Conservation (phyloP, 2,888 invertebrate genomes). For the Trissolcus brochymenae region DNA sequence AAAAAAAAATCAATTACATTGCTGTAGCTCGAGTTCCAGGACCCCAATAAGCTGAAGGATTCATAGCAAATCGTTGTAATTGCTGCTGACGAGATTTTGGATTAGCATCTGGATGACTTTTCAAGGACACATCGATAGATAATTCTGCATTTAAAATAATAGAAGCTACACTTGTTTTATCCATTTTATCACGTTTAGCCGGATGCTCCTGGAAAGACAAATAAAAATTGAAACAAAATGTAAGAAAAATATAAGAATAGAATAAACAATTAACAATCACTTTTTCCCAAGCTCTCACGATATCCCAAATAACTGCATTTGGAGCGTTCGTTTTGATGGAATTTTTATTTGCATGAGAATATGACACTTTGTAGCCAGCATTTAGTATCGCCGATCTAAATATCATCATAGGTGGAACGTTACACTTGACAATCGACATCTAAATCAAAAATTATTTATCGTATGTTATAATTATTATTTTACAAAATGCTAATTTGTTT, state of each 20-base stretch:
- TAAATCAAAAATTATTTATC: constrained; percentile 26
- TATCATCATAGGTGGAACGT: constrained; percentile 69
- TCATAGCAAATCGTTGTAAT: constrained; percentile 88
- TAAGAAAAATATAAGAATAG: not conserved
- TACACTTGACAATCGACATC: constrained; percentile 70
- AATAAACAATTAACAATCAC: not conserved
- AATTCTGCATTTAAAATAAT: constrained; percentile 80
- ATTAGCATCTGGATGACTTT: constrained; percentile 84
- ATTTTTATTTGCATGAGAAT: constrained; percentile 91
- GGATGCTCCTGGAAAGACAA: constrained; percentile 78
- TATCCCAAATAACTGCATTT: constrained; percentile 90
- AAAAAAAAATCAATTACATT: constrained; percentile 78
- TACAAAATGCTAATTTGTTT: not conserved
- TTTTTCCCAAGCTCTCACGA: constrained; percentile 80
- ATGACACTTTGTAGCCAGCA: constrained; percentile 93
- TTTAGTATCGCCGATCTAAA: constrained; percentile 92
- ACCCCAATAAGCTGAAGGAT: constrained; percentile 93
- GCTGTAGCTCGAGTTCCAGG: constrained; percentile 89
- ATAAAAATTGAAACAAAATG: not conserved
- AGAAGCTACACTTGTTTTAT: constrained; percentile 77
- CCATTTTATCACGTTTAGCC: constrained; percentile 80
- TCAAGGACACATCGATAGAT: constrained; percentile 77
- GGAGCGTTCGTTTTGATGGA: constrained; percentile 97
- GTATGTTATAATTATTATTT: not conserved
- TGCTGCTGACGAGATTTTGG: constrained; percentile 86